These are phyloP conservation scores for Andrena dorsata DNA, from an alignment of 2,888 invertebrate species.

Conservation along the genomic window DNA sequence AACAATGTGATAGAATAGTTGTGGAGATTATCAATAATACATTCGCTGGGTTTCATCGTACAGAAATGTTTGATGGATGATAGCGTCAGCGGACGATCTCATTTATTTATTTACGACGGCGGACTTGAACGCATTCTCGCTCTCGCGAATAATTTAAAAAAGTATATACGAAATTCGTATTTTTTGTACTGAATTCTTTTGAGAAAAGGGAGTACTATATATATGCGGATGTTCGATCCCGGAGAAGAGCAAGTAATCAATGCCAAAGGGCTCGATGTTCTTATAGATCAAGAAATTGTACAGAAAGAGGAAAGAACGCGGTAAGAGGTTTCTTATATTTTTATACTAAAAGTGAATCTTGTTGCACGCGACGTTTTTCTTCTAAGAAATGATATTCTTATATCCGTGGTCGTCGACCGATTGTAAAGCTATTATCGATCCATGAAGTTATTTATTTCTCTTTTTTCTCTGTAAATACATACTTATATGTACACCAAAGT, in stretches of 20 bases:
- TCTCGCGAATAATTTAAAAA: conserved; percentile 37
- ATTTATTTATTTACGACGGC: conserved; percentile 20
- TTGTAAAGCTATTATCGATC: conserved; percentile 34
- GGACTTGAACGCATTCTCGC: not conserved
- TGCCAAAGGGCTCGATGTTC: conserved; percentile 6
- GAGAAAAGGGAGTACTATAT: not conserved
- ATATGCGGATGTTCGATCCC: conserved; percentile 7
- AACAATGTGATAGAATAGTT: not conserved
- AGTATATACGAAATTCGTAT: conserved; percentile 61
- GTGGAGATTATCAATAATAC: conserved; percentile 4
- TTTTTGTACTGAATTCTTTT: conserved; percentile 46
- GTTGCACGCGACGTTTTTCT: not conserved
- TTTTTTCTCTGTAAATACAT: conserved; percentile 25
- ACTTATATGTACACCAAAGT: conserved; percentile 16
- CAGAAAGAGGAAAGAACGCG: conserved; percentile 9
- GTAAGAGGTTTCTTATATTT: conserved; percentile 41
- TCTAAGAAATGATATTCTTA: conserved; percentile 18
- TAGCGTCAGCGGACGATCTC: conserved; percentile 21
- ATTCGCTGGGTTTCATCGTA: not conserved
- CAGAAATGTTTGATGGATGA: not conserved
- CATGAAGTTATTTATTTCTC: conserved; percentile 42
- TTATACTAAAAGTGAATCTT: conserved; percentile 29
- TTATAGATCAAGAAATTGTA: conserved; percentile 46
- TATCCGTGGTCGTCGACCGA: conserved; percentile 24
- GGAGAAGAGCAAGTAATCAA: conserved; percentile 4